Evolutionary conservation across 2,113 vertebrate species (phyloP).

Genomic region (Podilymbus podiceps): DNA sequence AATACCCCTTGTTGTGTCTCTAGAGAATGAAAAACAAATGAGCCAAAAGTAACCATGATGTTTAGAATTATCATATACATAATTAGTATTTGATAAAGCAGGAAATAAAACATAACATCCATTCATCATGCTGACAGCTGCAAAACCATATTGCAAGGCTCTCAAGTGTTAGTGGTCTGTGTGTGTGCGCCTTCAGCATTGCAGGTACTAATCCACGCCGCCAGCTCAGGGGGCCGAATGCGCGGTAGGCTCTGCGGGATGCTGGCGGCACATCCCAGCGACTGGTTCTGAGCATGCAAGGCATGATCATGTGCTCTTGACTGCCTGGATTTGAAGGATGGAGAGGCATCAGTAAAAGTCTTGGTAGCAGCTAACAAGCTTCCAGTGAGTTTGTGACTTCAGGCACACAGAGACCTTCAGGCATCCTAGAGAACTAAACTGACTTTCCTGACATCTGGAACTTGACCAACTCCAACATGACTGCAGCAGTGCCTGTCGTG

Average conservation of each 20-base stretch:
- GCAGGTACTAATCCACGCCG: not conserved
- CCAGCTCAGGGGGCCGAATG: not conserved
- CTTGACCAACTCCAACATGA: rapidly evolving
- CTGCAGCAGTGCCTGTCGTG: not conserved
- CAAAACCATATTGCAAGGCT: not conserved
- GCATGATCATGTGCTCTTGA: not conserved
- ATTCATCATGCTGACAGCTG: conserved; percentile 57
- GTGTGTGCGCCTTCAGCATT: not conserved
- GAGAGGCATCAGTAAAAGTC: not conserved
- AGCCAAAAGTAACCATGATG: conserved; percentile 18
- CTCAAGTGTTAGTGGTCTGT: not conserved
- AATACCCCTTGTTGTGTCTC: not conserved
- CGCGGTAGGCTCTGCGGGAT: not conserved
- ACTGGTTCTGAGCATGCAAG: not conserved
- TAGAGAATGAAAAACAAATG: conserved; percentile 32
- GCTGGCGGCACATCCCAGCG: not conserved
- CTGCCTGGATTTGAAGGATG: not conserved
- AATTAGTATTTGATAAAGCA: conserved; percentile 51
- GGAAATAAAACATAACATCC: conserved; percentile 31
- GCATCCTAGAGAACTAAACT: not conserved
- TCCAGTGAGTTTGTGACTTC: not conserved
- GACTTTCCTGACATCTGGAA: not conserved
- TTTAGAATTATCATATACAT: conserved; percentile 47
- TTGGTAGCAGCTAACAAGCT: not conserved
- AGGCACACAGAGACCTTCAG: not conserved